A percentile compares a stretch with the other conserved stretches of the same genome.
Evolutionary conservation across 2,888 invertebrate species (phyloP).

Genomic region (Margaritifera margaritifera): DNA sequence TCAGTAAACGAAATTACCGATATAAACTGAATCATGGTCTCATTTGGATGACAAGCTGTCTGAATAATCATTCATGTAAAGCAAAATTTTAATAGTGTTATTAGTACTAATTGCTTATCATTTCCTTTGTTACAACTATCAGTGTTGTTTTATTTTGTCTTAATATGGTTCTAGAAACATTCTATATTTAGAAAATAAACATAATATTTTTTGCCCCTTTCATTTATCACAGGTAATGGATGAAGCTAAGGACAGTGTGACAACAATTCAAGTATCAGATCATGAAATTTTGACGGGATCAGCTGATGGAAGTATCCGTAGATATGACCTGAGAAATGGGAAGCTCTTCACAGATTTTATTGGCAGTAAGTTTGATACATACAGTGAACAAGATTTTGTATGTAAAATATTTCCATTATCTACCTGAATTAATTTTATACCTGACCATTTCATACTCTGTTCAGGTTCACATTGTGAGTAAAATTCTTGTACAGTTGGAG

Average conservation of each 20-base stretch:
- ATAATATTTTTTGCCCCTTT: background rate
- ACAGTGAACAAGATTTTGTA: background rate
- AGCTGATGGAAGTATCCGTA: slow-evolving; percentile 87
- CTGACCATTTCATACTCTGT: too few species aligned
- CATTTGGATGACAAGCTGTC: too few species aligned
- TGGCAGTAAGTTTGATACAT: slow-evolving; percentile 77
- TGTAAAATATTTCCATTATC: too few species aligned
- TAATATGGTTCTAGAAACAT: background rate
- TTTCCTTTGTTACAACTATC: background rate
- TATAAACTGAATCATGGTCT: too few species aligned
- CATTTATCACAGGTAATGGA: slow-evolving; percentile 77
- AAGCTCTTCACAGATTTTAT: slow-evolving; percentile 87
- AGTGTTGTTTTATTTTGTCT: background rate
- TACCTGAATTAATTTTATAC: too few species aligned
- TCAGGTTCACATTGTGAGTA: too few species aligned
- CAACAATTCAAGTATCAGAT: slow-evolving; percentile 81
- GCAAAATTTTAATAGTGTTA: too few species aligned
- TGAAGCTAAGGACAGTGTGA: slow-evolving; percentile 92
- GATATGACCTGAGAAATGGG: slow-evolving; percentile 92
- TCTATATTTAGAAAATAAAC: background rate
- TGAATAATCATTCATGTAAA: too few species aligned
- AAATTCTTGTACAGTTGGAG: too few species aligned
- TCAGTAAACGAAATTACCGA: too few species aligned
- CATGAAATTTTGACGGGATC: slow-evolving; percentile 93
- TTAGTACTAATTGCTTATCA: too few species aligned